Evolutionary conservation across 2,113 vertebrate species (phyloP), one percentile per base, ranked within the genome.

Genomic region (Lathamus discolor): DNA sequence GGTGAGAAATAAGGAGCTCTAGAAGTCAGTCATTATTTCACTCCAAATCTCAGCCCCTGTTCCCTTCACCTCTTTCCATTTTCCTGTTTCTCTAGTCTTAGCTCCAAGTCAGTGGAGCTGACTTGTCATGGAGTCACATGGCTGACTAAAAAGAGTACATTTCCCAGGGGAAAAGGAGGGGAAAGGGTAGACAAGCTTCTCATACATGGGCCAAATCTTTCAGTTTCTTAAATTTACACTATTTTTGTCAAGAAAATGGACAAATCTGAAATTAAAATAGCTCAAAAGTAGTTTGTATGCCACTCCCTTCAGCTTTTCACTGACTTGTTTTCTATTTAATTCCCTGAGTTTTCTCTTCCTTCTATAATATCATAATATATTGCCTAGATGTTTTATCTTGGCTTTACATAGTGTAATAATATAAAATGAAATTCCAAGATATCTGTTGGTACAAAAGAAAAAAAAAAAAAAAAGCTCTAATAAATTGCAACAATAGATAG

Each of bases 151-250:
- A 59, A 91, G 13, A 86, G 55, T 5, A 68, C 20, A 33, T 63
- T 92, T 82, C 43, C 57, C 46, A 67, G 22, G 14, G 4, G 17
- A 54, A 44, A 9, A 44, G 1, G 11, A 55, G 2, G 8, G 2
- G 7, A 59, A 46, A 9, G 2, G 3, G 9, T 11, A 54, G 3
- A 0, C 3, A 1, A 70, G 3, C 4, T 81, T 70, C 25, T 11
- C 16, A 46, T 10, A 43, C 3, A 10, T 5, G 4, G 4, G 2
- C 1, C 29, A 89, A 11, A 3, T 24, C 5, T 48, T 74, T 25
- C 19, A 28, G 4, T 39, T 77, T 59, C 61, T 88, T 12, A 64
- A 10, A 28, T 63, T 67, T 44, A 7, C 7, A 9, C 2, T 52
- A 9, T 62, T 59, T 67, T 1, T 68, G 6, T 72, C 8, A 90